Conservation (phyloP, 2,888 invertebrate species). For the Ichneumoninae sp. region DNA sequence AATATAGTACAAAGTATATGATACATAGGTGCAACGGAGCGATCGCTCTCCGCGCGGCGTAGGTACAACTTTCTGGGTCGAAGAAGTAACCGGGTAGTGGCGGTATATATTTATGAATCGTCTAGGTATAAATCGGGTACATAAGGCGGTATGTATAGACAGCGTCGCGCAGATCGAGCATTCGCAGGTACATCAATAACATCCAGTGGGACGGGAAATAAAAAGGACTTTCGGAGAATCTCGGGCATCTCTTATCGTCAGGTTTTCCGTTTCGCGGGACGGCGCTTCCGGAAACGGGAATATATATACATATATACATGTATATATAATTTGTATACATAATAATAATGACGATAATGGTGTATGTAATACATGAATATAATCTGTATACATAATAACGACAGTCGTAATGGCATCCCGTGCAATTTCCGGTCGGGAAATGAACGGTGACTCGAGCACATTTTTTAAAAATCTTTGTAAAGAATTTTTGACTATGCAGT, state of each 20-base stretch:
- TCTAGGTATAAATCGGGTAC: background rate
- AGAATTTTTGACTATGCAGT: background rate
- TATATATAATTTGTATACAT: background rate
- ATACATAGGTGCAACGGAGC: conserved; percentile 64
- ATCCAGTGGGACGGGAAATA: background rate
- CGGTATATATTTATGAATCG: background rate
- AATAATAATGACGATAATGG: conserved; percentile 8
- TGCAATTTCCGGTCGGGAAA: conserved; percentile 25
- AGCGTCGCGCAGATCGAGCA: conserved; percentile 1
- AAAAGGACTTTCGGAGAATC: conserved; percentile 42
- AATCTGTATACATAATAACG: no score
- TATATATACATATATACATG: background rate
- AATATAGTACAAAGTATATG: conserved; percentile 13
- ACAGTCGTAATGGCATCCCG: conserved; percentile 15
- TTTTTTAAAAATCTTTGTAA: background rate
- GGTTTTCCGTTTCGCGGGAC: conserved; percentile 36
- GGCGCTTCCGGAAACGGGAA: conserved; percentile 36
- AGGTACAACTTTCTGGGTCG: background rate
- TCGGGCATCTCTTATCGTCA: conserved; percentile 45
- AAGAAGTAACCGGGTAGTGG: background rate
- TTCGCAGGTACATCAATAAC: conserved; percentile 4
- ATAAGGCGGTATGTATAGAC: background rate
- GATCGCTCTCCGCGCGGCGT: conserved; percentile 5
- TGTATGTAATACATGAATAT: no score
- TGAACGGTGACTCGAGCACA: background rate